Evolutionary conservation across 2,113 vertebrate species (phyloP), one percentile per base, ranked within the genome.

Genomic region (Anguilla rostrata): DNA sequence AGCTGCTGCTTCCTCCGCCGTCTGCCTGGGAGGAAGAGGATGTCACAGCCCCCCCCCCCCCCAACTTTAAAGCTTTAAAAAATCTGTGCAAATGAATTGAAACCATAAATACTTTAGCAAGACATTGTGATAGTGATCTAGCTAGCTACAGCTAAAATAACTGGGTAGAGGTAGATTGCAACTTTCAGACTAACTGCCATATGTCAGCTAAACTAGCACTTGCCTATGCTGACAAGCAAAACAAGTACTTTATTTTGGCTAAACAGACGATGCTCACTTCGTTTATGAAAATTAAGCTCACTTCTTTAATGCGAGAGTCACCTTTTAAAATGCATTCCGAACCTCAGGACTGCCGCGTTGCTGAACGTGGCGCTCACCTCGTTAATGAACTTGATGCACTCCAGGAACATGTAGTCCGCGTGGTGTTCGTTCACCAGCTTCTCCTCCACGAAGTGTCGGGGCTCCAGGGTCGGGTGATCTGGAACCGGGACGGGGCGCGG

Each of bases 321-420:
- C 60, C 22, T 26, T 20, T 66, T 66, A 66, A 66, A 20, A 66
- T 22, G 5, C 3, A 26, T 22, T 20, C 22, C 20, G 5, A 66
- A 66, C 8, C 60, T 66, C 60, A 8, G 2, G 26, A 66, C 2
- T 66, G 96, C 96, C 96, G 96, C 94, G 0, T 96, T 96, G 89
- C 96, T 99, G 89, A 99, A 99, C 89, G 97, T 96, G 95, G 98
- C 96, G 26, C 95, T 95, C 91, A 96, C 96, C 96, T 96, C 94
- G 0, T 96, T 96, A 89, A 97, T 99, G 89, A 99, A 99, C 89
- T 97, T 96, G 95, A 99, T 97, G 85, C 98, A 98, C 85, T 99
- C 97, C 91, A 99, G 94, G 87, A 99, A 99, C 95, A 99, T 98
- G 96, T 96, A 99, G 91, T 99, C 97, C 60, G 97, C 96, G 88